Base-by-base conservation (phyloP, 2,888 invertebrate species). In the Phalera bucephala region DNA sequence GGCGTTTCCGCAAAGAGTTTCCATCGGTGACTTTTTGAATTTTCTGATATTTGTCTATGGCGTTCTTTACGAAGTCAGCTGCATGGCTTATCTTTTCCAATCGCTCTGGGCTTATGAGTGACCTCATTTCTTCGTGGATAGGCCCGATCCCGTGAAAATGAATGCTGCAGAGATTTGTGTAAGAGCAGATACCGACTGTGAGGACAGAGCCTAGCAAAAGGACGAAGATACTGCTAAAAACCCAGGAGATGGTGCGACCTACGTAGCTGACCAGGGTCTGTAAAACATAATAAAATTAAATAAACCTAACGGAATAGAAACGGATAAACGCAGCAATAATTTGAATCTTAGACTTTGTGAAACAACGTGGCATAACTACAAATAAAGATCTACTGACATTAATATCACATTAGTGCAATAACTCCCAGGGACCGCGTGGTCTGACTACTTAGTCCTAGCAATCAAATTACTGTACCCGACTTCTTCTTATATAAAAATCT, bases 151-250 rank as follows among this genome's bases (percentile, higher is more conserved):
- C 93, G 36, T 93, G 59, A 64, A 93, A 92, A 0, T 81, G 82
- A 35, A 93, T 91, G 2, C 85, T 84, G 63, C 94, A 94, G 9
- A 93, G 59, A 5, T 93, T 91, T 0, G 93, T 93, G 45, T 93
- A 89, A 0, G 91, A 86, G 62, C 94, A 94, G 0, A 93, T 72
- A 8, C 79, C 83, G 2, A 88, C 52, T 1, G 89, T 88, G 1
- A 86, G 45, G 1, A 83, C 36, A 5, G 86, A 80, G 0, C 91
- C 90, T 0, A 92, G 81, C 1, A 92, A 81, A 2, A 93, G 74
- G 4, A 91, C 67, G n/a, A 88, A 80, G 5, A 84, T 57, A 35
- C 82, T 85, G 43, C 76, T 77, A 42, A 89, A 73, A 0, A 84
- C 7, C 83, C 84, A 87, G 1, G 68, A 49, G 12, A 89, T 73